Conservation (phyloP, 1,140 invertebrate species). For the Drosophila leontia region DNA sequence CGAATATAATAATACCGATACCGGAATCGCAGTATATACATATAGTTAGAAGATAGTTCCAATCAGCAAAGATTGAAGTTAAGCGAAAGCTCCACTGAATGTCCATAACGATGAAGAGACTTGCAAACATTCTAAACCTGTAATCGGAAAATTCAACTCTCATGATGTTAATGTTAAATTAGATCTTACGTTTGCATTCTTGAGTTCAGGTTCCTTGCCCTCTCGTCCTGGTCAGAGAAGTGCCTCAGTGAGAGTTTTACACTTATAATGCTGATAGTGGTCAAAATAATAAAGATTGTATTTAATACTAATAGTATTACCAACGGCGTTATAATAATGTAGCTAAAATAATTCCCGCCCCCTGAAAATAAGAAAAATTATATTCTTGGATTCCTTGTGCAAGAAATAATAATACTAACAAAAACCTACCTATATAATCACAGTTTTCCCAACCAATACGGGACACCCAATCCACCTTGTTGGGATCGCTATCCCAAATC, state of each 20-base stretch:
- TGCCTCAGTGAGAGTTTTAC: not conserved
- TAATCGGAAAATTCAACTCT: not conserved
- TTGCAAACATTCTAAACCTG: not conserved
- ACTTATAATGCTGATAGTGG: not conserved
- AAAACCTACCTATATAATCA: no score
- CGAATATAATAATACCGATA: not conserved
- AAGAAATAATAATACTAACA: no score
- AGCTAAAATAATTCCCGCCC: no score
- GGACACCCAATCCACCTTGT: no score
- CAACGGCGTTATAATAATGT: no score
- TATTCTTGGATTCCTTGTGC: no score
- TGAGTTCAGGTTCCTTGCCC: not conserved
- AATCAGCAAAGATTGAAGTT: not conserved
- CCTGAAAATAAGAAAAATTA: no score
- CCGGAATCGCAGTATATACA: not conserved
- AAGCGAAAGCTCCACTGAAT: not conserved
- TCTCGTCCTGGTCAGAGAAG: not conserved
- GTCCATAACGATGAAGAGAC: not conserved
- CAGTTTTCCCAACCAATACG: no score
- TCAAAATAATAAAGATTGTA: not conserved
- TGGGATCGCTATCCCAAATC: no score
- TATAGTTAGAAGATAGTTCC: rapidly evolving
- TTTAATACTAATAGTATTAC: not conserved
- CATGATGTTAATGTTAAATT: not conserved
- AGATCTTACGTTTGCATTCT: not conserved